Conservation (phyloP, 1,140 invertebrate genomes). For the Ladona fulva region DNA sequence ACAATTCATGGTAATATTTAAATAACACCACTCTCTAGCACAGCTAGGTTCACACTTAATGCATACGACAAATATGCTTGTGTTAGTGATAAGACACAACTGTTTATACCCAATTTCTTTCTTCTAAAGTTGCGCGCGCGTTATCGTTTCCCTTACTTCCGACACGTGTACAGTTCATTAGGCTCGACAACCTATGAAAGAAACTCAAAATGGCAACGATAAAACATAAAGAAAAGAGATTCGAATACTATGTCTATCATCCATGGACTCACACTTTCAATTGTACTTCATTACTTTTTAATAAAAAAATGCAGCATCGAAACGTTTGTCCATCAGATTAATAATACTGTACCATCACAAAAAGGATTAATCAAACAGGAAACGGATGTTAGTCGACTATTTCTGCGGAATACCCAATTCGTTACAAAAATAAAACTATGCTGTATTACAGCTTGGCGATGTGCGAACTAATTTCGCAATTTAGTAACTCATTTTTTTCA, state of each 20-base stretch:
- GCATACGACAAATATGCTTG: background rate
- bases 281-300: background rate
- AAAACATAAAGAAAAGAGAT: too few species aligned
- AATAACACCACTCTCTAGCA: background rate
- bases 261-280: background rate
- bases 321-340: background rate
- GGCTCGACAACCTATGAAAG: too few species aligned
- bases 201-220: too few species aligned
- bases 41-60: background rate
- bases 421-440: slow-evolving; percentile 7
- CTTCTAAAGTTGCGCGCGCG: too few species aligned
- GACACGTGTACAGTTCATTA: too few species aligned
- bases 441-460: background rate
- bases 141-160: too few species aligned
- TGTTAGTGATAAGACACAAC: too few species aligned
- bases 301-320: background rate
- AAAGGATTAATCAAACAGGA: background rate
- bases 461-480: background rate
- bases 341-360: slow-evolving; percentile 8
- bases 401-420: background rate
- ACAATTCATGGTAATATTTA: background rate
- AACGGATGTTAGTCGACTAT: background rate
- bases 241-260: too few species aligned
- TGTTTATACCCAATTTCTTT: too few species aligned
- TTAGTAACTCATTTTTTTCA: too few species aligned